Evolutionary conservation across 2,113 vertebrate species (phyloP).

Genomic region (Misgurnus anguillicaudatus): DNA sequence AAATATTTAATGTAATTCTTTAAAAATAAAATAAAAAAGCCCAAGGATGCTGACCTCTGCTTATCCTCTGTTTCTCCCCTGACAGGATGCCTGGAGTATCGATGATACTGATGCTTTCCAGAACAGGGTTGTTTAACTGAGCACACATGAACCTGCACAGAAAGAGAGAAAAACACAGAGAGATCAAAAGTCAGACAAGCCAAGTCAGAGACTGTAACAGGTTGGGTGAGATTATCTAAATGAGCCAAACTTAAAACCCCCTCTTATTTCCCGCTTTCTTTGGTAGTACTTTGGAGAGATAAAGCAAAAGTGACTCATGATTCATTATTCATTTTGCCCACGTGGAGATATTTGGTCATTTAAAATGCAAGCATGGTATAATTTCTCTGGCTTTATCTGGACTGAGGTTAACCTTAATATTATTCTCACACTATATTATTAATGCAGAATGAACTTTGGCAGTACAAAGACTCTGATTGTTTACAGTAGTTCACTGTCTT

Average conservation of each 20-base stretch:
- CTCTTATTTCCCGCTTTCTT: conserved; percentile 24
- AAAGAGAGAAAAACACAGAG: neutral
- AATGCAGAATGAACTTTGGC: neutral
- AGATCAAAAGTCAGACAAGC: neutral
- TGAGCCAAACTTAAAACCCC: conserved; percentile 50
- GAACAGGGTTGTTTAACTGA: conserved; percentile 86
- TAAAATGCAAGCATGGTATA: too few relatives aligned
- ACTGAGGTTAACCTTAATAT: too few relatives aligned
- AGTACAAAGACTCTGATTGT: conserved; percentile 58
- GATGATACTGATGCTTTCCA: conserved; percentile 95
- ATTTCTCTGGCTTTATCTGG: too few relatives aligned
- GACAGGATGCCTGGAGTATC: conserved; percentile 90
- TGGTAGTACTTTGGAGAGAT: neutral
- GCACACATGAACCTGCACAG: conserved; percentile 87
- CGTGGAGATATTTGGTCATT: too few relatives aligned
- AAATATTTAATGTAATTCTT: too few relatives aligned
- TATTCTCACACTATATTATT: too few relatives aligned
- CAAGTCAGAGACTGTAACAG: conserved; percentile 34
- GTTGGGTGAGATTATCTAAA: conserved; percentile 39
- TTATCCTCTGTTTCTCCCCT: conserved; percentile 82
- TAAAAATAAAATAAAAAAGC: conserved; percentile 33
- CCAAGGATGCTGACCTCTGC: conserved; percentile 77
- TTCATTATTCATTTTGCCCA: neutral
- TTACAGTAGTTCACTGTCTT: conserved; percentile 15
- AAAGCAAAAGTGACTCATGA: neutral